These are phyloP conservation scores for Hoplostethus mediterraneus DNA, from an alignment of 2,797 vertebrate species.

Conservation along the genomic window DNA sequence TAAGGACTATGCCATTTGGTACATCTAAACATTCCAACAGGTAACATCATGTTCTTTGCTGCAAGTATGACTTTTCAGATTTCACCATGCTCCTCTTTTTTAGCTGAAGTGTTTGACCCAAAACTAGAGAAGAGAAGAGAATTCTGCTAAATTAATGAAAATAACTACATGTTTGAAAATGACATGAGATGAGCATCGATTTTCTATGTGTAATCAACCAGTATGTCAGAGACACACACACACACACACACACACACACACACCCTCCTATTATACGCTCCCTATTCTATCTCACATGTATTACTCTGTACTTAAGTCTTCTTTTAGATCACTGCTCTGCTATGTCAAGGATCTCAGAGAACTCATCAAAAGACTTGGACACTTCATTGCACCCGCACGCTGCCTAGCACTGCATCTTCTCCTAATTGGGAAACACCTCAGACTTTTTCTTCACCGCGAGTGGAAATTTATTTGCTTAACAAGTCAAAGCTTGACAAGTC, in stretches of 20 bases:
- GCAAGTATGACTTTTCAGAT: slow-evolving; percentile 45
- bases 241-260: not conserved
- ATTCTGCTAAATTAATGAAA: not conserved
- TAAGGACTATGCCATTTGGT: slow-evolving; percentile 73
- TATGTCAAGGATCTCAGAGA: slow-evolving; percentile 2
- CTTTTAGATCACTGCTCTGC: not conserved
- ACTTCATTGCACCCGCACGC: not conserved
- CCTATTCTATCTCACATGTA: not conserved
- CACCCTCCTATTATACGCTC: no score
- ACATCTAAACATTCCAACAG: slow-evolving; percentile 73
- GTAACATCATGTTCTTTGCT: slow-evolving; percentile 50
- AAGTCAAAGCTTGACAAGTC: slow-evolving; percentile 60
- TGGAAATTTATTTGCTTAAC: slow-evolving; percentile 66
- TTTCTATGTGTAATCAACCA: no score
- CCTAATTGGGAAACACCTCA: slow-evolving; percentile 43
- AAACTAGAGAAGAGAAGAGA: not conserved
- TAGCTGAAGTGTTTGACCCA: not conserved
- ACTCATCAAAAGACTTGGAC: not conserved
- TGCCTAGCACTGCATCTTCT: slow-evolving; percentile 8
- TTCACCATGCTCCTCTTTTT: slow-evolving; percentile 9
- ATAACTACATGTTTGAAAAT: not conserved
- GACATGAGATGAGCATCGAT: no score
- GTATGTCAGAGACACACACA: not conserved
- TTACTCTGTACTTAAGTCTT: not conserved
- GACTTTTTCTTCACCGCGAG: slow-evolving; percentile 23